A percentile compares a stretch with the other conserved stretches of the same genome.
Evolutionary conservation across 2,797 vertebrate genomes (phyloP).

Genomic region (Esox lucius): DNA sequence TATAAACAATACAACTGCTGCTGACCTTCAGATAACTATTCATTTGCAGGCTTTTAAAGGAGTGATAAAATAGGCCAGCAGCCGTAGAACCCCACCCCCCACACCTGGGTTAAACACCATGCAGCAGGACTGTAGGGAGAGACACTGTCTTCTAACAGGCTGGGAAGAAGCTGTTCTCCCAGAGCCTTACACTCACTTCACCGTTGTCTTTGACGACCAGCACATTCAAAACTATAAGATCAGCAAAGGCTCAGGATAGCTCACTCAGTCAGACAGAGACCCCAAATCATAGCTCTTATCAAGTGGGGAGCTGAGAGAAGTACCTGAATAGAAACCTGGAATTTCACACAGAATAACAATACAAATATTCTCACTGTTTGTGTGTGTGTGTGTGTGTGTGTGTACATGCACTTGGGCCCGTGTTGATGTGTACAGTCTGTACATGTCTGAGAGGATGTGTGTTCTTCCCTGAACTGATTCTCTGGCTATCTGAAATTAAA

Average conservation of each 20-base stretch:
- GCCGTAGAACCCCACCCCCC: constrained; percentile 2
- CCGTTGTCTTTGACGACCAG: constrained; percentile 20
- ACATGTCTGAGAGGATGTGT: not conserved
- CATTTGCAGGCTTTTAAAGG: constrained; percentile 7
- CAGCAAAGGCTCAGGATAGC: constrained; percentile 21
- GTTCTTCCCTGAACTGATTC: not conserved
- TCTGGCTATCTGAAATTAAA: not conserved
- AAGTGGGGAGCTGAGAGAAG: not conserved
- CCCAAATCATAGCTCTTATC: constrained; percentile 12
- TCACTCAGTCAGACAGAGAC: constrained; percentile 17
- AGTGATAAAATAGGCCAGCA: constrained; percentile 8
- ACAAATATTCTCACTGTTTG: not conserved
- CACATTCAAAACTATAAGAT: constrained; percentile 16
- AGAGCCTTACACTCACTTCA: constrained; percentile 11
- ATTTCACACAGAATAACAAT: constrained; percentile 17
- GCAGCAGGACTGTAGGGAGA: not conserved
- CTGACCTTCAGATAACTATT: constrained; percentile 7
- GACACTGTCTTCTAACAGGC: constrained; percentile 13
- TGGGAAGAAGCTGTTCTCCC: constrained; percentile 17
- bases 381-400: not conserved
- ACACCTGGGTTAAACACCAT: not conserved
- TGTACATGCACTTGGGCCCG: too few species aligned
- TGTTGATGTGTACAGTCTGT: not conserved
- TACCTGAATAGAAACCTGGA: constrained; percentile 4
- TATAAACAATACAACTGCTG: not conserved